Evolutionary conservation across 2,888 invertebrate genomes (phyloP), one percentile per base, ranked within the genome.

Genomic region (Lasioglossum morio): DNA sequence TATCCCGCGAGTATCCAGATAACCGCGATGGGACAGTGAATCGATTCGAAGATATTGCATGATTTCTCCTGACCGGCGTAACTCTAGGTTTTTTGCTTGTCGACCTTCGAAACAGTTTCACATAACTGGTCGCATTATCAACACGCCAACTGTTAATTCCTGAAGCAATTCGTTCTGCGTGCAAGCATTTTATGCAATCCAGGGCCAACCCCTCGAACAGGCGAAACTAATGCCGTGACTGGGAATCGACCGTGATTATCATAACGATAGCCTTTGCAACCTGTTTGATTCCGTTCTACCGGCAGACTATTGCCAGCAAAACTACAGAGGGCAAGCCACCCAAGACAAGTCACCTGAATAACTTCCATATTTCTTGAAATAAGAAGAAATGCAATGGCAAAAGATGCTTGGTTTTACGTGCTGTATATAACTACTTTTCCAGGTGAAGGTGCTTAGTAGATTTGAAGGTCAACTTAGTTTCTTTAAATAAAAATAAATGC

Each of bases 251-350:
- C 72, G 46, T 83, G 79, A 79, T 85, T 85, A 83, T 83, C 84
- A 83, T 83, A 85, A 83, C 84, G 83, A 79, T 76, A 53, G 46
- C 40, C 69, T 74, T 73, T 74, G 76, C 83, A 85, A 85, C 85
- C 85, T 85, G 85, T 85, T 85, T 79, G 85, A 85, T 85, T 85
- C 85, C 66, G 30, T 76, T 63, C 43, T 7, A 12, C 30, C 40
- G 3, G 2, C 8, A 30, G 34, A 53, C 57, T 66, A 76, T 76
- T 72, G 30, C 8, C 66, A 66, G 19, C 30, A 19, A 66, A 34
- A 60, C 60, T 27, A 14, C 40, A 40, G 40, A 2, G 10, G 40
- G 2, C 40, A 12, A 12, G 40, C 2, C 40, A 40, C 43, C 4
- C 14, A 43, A 43, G 43, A 43, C 43, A 12, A 12, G 43, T 3